Evolutionary conservation across 2,113 vertebrate genomes (phyloP), one percentile per base, ranked within the genome.

Genomic region (Aviceda subcristata): DNA sequence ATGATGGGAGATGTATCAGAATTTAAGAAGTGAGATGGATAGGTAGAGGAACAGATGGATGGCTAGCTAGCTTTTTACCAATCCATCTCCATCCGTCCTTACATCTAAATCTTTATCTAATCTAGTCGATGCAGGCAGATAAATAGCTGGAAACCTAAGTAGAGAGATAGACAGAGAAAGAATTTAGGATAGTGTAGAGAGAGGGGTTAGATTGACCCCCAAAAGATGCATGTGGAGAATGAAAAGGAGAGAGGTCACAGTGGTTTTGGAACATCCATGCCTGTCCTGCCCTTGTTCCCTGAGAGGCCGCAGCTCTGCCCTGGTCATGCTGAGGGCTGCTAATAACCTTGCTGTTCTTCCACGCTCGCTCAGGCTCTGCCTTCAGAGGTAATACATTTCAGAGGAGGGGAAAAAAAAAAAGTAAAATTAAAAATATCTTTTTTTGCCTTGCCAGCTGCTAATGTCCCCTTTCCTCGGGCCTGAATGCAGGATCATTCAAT

Each of bases 41-140:
- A 59, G 91, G 43, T 64, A 77, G 64, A 82, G 69, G 77, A 94
- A 64, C 62, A 82, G 94, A 97, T 63, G 93, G 86, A 96, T 95
- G 79, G 36, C 27, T 85, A 81, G 36, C n/a, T 81, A 85, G 77
- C 64, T 64, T 39, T 59, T 53, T 66, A 43, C 67, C 71, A 19
- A 96, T 96, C 85, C 93, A 86, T 96, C 92, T 94, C 93, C 96
- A 92, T 86, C 93, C 11, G 2, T 89, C 71, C 88, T 57, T 90
- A 39, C 81, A 88, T 87, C 90, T 94, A 84, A 82, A 81, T 76
- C 97, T 93, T 92, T 82, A 73, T 88, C 90, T 89, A 73, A 72
- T 71, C 78, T n/a, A 29, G 32, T 88, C 30, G 24, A 86, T 51
- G 79, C 66, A 43, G 82, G 43, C 73, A 78, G 86, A 91, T 18